Conservation (phyloP, 2,797 vertebrate species). For the Gymnothorax javanicus region DNA sequence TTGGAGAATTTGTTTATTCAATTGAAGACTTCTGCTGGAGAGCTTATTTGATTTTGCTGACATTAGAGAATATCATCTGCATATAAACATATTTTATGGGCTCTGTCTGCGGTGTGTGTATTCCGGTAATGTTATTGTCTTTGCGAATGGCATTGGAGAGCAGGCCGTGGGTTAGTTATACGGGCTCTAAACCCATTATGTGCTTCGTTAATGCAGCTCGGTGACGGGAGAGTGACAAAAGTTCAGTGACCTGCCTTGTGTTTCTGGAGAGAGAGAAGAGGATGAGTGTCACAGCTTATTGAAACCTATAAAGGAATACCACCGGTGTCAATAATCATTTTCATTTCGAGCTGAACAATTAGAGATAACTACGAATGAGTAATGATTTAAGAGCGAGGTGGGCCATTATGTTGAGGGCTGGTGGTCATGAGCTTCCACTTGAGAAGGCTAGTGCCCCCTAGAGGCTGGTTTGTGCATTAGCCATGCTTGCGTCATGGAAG, state of each 20-base stretch:
- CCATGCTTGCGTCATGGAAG: background rate
- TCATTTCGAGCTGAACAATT: background rate
- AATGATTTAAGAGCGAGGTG: conserved; percentile 13
- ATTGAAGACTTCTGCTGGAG: background rate
- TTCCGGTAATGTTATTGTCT: conserved; percentile 1
- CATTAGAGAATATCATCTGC: conserved; percentile 4
- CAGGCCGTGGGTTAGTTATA: background rate
- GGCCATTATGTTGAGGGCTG: conserved; percentile 14
- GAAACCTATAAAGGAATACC: background rate
- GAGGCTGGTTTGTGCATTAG: background rate
- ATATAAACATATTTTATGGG: background rate
- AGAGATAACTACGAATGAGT: conserved; percentile 15
- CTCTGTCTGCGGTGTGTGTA: background rate
- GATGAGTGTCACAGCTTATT: conserved; percentile 20
- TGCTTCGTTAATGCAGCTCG: background rate
- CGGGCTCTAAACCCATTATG: background rate
- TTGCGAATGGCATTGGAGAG: background rate
- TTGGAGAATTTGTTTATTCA: conserved; percentile 13
- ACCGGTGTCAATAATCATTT: background rate
- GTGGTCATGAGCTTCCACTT: background rate
- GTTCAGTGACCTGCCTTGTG: background rate
- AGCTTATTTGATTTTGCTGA: background rate
- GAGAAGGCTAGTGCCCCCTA: conserved; percentile 15
- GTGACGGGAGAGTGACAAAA: background rate
- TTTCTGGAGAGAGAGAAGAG: background rate